A percentile compares a stretch with the other conserved stretches of the same genome.
Conservation (phyloP, 2,797 vertebrate species). For the Decapterus maruadsi region DNA sequence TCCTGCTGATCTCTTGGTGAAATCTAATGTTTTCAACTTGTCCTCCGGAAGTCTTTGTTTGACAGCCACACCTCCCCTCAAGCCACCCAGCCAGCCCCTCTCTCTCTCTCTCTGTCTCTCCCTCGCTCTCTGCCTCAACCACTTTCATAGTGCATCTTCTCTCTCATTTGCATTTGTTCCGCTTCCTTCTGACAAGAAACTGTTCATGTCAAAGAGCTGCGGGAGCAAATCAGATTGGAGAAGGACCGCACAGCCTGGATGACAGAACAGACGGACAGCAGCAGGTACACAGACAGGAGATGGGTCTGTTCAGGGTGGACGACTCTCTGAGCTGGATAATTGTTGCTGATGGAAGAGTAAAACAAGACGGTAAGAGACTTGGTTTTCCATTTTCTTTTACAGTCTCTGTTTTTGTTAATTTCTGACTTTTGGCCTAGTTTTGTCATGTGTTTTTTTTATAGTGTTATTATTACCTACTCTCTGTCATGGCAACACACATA, state of each 20-base stretch:
- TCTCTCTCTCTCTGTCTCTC: conserved; percentile 43
- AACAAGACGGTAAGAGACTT: conserved; percentile 61
- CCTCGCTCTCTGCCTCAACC: conserved; percentile 66
- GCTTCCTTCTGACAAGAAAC: conserved; percentile 79
- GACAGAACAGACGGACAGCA: conserved; percentile 26
- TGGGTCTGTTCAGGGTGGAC: conserved; percentile 30
- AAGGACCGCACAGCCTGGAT: conserved; percentile 48
- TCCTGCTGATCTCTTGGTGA: conserved; percentile 49
- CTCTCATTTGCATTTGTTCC: conserved; percentile 87
- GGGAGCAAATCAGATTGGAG: conserved; percentile 58
- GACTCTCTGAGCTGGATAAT: conserved; percentile 29
- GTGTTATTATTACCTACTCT: conserved; percentile 27
- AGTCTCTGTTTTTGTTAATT: conserved; percentile 23
- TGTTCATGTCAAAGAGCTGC: conserved; percentile 68
- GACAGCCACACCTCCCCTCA: conserved; percentile 70
- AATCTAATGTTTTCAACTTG: conserved; percentile 72
- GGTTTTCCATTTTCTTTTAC: not conserved
- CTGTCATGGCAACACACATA: conserved; percentile 6
- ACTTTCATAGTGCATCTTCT: conserved; percentile 74
- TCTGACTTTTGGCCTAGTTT: conserved; percentile 30
- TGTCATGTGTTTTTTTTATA: conserved; percentile 8
- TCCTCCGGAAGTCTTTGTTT: conserved; percentile 79
- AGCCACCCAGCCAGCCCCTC: conserved; percentile 59
- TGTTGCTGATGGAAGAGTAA: conserved; percentile 35
- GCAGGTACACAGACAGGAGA: conserved; percentile 35